These are phyloP conservation scores for Elysia chlorotica DNA, from an alignment of 1,140 invertebrate genomes.

Conservation along the genomic window DNA sequence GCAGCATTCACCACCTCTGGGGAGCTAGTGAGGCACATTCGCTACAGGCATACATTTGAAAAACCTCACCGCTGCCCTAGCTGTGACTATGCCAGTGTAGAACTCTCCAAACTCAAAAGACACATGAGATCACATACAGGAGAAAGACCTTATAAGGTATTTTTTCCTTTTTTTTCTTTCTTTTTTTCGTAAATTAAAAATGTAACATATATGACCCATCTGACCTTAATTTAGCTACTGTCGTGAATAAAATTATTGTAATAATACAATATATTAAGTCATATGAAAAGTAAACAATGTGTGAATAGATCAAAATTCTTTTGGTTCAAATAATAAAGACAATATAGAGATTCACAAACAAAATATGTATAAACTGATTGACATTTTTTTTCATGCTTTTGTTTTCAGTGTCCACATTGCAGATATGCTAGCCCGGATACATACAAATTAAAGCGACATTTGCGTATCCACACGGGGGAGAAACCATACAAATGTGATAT, in stretches of 20 bases:
- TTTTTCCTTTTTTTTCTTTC: not conserved
- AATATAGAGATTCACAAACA: not conserved
- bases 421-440: conserved; percentile 96
- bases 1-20: conserved; percentile 94
- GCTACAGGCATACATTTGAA: conserved; percentile 86
- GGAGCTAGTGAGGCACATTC: conserved; percentile 89
- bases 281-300: too few relatives aligned
- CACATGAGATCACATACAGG: conserved; percentile 92
- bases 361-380: too few relatives aligned
- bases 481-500: conserved; percentile 89
- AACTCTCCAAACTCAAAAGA: conserved; percentile 88
- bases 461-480: conserved; percentile 93
- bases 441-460: conserved; percentile 91
- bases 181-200: too few relatives aligned
- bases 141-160: conserved; percentile 64
- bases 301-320: too few relatives aligned
- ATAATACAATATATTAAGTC: too few relatives aligned
- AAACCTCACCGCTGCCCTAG: conserved; percentile 94
- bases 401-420: conserved; percentile 85
- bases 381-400: too few relatives aligned
- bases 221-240: too few relatives aligned
- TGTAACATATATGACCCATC: too few relatives aligned
- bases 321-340: not conserved
- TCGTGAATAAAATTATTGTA: too few relatives aligned
- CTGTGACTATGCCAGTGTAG: conserved; percentile 94